phyloP scores from a whole-genome alignment of 2,888 invertebrate genomes.

The Caenorhabditis afra region DNA sequence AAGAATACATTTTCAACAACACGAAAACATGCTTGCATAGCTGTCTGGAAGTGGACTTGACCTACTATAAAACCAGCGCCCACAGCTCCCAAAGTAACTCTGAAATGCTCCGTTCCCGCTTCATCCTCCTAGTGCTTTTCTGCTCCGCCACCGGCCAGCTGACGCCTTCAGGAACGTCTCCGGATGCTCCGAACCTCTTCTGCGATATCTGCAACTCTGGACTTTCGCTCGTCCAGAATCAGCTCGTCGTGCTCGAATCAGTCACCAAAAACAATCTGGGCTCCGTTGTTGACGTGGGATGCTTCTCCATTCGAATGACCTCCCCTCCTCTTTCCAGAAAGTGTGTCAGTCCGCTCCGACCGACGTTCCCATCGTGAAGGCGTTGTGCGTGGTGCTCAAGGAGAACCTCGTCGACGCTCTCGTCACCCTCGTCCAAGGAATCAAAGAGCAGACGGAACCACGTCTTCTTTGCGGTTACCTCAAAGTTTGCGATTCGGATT shows the following conservation, averaged over 20 bases:
- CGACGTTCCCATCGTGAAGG: slow-evolving; percentile 41
- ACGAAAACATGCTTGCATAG: slow-evolving; percentile 43
- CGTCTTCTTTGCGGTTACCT: slow-evolving; percentile 30
- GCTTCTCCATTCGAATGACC: no score
- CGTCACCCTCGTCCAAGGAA: slow-evolving; percentile 35
- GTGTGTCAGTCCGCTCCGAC: slow-evolving; percentile 37
- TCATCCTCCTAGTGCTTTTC: not conserved
- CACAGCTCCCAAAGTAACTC: not conserved
- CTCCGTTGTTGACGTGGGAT: slow-evolving; percentile 23
- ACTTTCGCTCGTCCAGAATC: slow-evolving; percentile 29
- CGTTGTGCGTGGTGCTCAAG: slow-evolving; percentile 37
- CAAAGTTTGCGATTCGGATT: slow-evolving; percentile 3
- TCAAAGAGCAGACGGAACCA: slow-evolving; percentile 36
- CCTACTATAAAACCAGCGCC: slow-evolving; percentile 12
- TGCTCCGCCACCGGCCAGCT: not conserved
- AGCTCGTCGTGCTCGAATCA: slow-evolving; percentile 26
- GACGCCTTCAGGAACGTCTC: not conserved
- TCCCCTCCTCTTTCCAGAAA: no score
- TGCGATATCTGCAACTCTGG: slow-evolving; percentile 36
- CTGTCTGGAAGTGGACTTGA: slow-evolving; percentile 2
- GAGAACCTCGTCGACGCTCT: slow-evolving; percentile 43
- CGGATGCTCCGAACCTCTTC: slow-evolving; percentile 10
- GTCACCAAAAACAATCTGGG: slow-evolving; percentile 23
- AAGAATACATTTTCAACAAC: slow-evolving; percentile 14
- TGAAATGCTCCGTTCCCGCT: slow-evolving; percentile 1